Conservation (phyloP, 1,140 invertebrate genomes). For the Macrotrachela quadricornifera region DNA sequence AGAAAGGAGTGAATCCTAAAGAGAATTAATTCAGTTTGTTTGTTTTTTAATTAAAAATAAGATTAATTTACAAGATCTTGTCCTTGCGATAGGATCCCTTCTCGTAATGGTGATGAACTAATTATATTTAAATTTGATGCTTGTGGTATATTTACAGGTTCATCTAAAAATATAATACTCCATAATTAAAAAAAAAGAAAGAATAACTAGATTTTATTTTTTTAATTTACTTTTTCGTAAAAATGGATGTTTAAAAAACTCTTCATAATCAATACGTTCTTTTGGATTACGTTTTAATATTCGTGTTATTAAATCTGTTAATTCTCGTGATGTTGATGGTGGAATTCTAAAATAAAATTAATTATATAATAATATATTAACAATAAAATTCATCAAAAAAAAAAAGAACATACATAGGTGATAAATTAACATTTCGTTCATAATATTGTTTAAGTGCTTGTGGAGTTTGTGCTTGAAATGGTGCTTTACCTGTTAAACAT, state of each 20-base stretch:
- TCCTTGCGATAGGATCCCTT: no score
- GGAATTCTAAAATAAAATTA: background rate
- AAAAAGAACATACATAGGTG: slow-evolving; percentile 54
- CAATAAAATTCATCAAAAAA: background rate
- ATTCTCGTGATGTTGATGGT: slow-evolving; percentile 1
- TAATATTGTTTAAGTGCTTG: slow-evolving; percentile 89
- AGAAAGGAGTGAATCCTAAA: no score
- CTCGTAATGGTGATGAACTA: no score
- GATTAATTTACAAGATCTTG: no score
- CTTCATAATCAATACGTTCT: slow-evolving; percentile 7
- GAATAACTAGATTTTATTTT: no score
- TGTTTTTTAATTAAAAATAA: no score
- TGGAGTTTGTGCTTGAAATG: slow-evolving; percentile 88
- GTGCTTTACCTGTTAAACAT: slow-evolving; percentile 89
- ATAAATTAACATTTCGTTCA: slow-evolving; percentile 79
- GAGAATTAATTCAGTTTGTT: no score
- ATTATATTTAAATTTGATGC: no score
- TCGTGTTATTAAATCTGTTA: slow-evolving; percentile 6
- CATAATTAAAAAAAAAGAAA: no score
- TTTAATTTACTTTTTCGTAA: background rate
- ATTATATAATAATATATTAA: no score
- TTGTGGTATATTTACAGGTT: no score
- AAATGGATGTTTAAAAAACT: slow-evolving; percentile 4
- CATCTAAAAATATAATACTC: no score
- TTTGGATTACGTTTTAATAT: slow-evolving; percentile 2